These are phyloP conservation scores for Toxotes chatareus DNA, from an alignment of 2,113 vertebrate genomes.

Conservation along the genomic window DNA sequence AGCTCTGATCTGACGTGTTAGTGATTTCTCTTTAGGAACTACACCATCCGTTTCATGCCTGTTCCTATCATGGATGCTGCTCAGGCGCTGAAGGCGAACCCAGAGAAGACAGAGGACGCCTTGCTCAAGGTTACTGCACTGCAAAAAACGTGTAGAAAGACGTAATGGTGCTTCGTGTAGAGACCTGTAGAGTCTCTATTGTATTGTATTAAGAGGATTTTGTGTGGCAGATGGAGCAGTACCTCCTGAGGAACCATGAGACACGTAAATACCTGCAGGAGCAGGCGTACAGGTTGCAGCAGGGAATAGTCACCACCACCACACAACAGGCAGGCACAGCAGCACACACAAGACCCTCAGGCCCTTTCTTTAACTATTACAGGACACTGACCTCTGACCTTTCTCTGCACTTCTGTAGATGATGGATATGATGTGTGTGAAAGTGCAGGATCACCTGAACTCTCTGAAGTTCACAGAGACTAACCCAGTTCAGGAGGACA, in stretches of 20 bases:
- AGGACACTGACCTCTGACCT: conserved; percentile 1
- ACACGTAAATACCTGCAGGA: conserved; percentile 95
- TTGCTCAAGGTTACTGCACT: conserved; percentile 88
- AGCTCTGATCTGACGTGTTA: neutral
- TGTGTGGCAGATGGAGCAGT: conserved; percentile 92
- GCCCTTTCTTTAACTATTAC: neutral
- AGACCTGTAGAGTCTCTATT: neutral
- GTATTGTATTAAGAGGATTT: neutral
- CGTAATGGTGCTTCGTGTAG: no score
- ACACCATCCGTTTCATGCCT: conserved; percentile 97
- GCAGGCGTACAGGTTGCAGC: conserved; percentile 95
- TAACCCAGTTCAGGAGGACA: conserved; percentile 88
- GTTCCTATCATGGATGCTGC: conserved; percentile 96
- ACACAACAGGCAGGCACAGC: conserved; percentile 90
- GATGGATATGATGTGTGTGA: conserved; percentile 96
- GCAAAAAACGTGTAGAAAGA: neutral
- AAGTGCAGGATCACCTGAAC: conserved; percentile 98
- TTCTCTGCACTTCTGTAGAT: conserved; percentile 81
- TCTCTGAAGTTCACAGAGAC: conserved; percentile 89
- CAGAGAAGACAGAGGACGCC: conserved; percentile 97
- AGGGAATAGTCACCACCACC: conserved; percentile 96
- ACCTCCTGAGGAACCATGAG: conserved; percentile 96
- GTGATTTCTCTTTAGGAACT: conserved; percentile 86
- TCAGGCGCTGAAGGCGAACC: conserved; percentile 94
- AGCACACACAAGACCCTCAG: neutral